Evolutionary conservation across 2,113 vertebrate species (phyloP).

Genomic region (Eonycteris spelaea): DNA sequence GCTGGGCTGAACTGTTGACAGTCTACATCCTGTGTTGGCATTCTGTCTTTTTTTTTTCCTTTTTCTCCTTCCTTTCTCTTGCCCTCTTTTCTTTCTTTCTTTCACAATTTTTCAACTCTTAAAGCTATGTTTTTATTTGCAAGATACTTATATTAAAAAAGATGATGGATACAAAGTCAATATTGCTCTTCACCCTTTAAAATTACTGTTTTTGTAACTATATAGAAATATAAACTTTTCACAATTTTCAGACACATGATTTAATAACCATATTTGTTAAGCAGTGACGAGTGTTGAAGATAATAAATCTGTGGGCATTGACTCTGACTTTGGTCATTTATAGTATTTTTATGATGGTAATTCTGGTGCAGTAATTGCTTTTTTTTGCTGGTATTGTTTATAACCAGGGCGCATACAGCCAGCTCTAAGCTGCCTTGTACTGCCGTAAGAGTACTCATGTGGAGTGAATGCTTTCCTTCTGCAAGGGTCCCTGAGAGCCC

Average conservation of each 20-base stretch:
- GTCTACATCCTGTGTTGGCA: background rate
- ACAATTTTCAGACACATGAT: background rate
- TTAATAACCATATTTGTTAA: background rate
- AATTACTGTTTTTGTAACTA: background rate
- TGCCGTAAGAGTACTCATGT: background rate
- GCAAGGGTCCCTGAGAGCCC: background rate
- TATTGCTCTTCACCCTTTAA: background rate
- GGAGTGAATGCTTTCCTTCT: background rate
- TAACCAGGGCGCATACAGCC: background rate
- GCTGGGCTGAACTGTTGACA: background rate
- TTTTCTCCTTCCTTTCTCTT: no score
- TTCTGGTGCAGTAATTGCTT: background rate
- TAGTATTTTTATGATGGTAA: background rate
- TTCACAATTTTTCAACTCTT: background rate
- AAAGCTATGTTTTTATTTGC: constrained; percentile 5
- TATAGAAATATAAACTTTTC: background rate
- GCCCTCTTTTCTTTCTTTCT: background rate
- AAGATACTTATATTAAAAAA: background rate
- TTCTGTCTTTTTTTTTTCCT: background rate
- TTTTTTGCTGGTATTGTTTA: background rate
- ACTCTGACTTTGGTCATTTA: background rate
- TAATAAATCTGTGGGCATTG: background rate
- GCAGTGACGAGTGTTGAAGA: background rate
- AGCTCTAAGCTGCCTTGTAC: background rate
- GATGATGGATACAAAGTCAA: background rate